Evolutionary conservation across 2,888 invertebrate genomes (phyloP).

Genomic region (Melolontha melolontha): DNA sequence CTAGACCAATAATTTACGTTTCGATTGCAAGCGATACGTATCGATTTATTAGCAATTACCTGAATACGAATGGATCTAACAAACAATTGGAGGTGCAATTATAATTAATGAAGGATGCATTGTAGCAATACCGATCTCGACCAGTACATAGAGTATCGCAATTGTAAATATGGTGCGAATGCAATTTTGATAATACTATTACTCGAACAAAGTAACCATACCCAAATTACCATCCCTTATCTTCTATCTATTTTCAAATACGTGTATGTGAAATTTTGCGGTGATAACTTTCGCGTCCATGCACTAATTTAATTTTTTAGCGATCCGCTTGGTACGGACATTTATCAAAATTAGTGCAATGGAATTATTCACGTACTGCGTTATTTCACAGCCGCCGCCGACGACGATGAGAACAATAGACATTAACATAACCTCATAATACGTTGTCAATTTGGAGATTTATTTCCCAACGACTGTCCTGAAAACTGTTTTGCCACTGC

Average conservation of each 20-base stretch:
- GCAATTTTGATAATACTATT: conserved; percentile 21
- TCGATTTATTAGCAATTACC: conserved; percentile 15
- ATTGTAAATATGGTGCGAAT: conserved; percentile 17
- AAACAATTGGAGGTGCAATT: conserved; percentile 21
- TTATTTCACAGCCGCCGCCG: background rate
- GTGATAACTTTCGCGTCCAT: conserved; percentile 4
- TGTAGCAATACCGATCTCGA: background rate
- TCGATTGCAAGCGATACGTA: conserved; percentile 18
- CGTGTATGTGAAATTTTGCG: conserved; percentile 20
- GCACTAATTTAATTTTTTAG: conserved; percentile 29
- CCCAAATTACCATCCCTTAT: background rate
- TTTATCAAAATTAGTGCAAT: conserved; percentile 32
- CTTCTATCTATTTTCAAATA: conserved; percentile 6
- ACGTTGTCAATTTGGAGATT: conserved; percentile 9
- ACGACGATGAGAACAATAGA: conserved; percentile 5
- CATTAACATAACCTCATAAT: conserved; percentile 6
- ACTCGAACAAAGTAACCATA: background rate
- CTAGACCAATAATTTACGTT: conserved; percentile 23
- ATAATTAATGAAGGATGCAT: conserved; percentile 30
- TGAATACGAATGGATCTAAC: conserved; percentile 8
- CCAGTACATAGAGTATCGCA: background rate
- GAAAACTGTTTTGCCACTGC: conserved; percentile 10
- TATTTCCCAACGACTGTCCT: conserved; percentile 6
- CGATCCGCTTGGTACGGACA: conserved; percentile 5
- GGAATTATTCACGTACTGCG: conserved; percentile 18